phyloP scores from a whole-genome alignment of 2,888 invertebrate genomes.

The Homarus gammarus region DNA sequence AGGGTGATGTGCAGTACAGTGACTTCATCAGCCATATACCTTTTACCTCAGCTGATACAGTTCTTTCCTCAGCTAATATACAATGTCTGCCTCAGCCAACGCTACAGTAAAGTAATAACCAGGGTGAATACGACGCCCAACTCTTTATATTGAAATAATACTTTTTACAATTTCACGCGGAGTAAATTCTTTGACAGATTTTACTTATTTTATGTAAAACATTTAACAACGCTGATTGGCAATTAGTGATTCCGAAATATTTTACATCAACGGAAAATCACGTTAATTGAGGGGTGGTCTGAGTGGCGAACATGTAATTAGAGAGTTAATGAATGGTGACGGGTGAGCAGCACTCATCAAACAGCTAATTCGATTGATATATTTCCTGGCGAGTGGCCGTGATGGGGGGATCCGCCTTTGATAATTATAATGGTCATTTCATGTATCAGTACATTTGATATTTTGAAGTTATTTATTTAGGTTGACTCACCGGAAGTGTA shows the following conservation, averaged over 20 bases:
- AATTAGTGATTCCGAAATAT: not conserved
- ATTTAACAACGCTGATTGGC: not conserved
- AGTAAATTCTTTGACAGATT: too few species aligned
- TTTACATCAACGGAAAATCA: not conserved
- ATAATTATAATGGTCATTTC: not conserved
- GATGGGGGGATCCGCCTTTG: not conserved
- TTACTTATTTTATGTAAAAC: not conserved
- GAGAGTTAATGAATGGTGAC: not conserved
- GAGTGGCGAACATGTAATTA: not conserved
- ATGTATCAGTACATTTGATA: not conserved
- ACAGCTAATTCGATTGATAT: not conserved
- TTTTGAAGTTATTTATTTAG: not conserved
- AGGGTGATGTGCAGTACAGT: too few species aligned
- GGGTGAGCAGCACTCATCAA: not conserved
- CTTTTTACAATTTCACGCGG: too few species aligned
- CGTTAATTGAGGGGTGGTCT: not conserved
- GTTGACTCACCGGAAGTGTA: not conserved
- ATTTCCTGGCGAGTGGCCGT: not conserved
- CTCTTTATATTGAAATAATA: too few species aligned
- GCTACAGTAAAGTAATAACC: too few species aligned
- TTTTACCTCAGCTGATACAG: too few species aligned
- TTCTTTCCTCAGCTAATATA: too few species aligned
- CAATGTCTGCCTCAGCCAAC: too few species aligned
- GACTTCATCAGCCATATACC: too few species aligned
- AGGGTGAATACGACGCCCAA: too few species aligned